Evolutionary conservation across 1,140 invertebrate genomes (phyloP).

Genomic region (Scaptomyza graminum): DNA sequence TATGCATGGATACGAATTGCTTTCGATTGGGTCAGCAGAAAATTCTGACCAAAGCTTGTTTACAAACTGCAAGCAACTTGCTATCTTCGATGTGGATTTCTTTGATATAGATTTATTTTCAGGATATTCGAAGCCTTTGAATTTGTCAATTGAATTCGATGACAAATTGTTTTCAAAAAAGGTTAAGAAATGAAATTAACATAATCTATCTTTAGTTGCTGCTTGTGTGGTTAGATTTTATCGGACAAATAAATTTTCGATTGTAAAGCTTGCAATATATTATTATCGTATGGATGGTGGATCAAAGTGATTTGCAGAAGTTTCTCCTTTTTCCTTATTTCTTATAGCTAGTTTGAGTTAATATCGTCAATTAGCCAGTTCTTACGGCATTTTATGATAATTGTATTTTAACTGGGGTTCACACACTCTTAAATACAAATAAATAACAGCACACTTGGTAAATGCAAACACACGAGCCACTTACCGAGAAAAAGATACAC

Average conservation of each 20-base stretch:
- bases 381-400: not conserved
- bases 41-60: not conserved
- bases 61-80: not conserved
- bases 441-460: constrained; percentile 6
- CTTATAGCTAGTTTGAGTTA: not conserved
- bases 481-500: not conserved
- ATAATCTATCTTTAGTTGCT: too few species aligned
- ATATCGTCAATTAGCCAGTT: not conserved
- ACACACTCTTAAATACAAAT: not conserved
- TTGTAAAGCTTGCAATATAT: too few species aligned
- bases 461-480: not conserved
- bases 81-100: not conserved
- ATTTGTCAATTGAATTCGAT: too few species aligned
- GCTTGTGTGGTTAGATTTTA: too few species aligned
- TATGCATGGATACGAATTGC: constrained; percentile 3
- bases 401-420: not conserved
- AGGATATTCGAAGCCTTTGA: too few species aligned
- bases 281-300: too few species aligned
- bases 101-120: too few species aligned
- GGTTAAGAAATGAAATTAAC: too few species aligned
- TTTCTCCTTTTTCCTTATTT: too few species aligned
- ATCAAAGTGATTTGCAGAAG: too few species aligned
- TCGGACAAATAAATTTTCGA: too few species aligned
- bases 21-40: constrained; percentile 7
- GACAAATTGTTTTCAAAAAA: too few species aligned